Evolutionary conservation across 2,888 invertebrate species (phyloP), one percentile per base, ranked within the genome.

Genomic region (Hirtodrosophila alboralis): DNA sequence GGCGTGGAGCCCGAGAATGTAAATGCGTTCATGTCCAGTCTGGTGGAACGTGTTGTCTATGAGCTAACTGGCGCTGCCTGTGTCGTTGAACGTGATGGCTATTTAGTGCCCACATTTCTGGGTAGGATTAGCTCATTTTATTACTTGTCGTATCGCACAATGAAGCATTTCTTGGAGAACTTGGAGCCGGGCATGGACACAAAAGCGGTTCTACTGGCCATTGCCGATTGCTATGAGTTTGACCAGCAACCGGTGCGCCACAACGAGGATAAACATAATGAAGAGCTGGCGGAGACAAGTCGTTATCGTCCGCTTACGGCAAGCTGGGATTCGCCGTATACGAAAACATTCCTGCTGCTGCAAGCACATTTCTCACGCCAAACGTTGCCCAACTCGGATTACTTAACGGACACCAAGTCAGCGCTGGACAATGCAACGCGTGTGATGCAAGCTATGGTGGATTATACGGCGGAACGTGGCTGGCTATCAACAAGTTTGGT

Each of bases 51-150:
- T 0, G 94, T 96, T 0, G 87, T 98, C 1, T 92, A 93, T 37
- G 93, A 94, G 0, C 91, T 99, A 16, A 91, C 93, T 18, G 91
- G 92, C 3, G 95, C 97, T 0, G 94, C 94, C 67, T 99, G 99
- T 89, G 93, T 93, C 65, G 92, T 96, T 47, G 95, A 95, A 91
- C 95, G 95, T 75, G 91, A 90, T 64, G 80, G 80, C 3, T 63
- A 61, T 34, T 49, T 90, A 14, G 69, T 86, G 54, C 87, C 91
- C 16, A 96, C 96, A 0, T 95, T 97, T 81, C 94, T 96, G 92
- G 99, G 99, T 0, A 93, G 96, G 54, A 96, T 99, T 58, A 95
- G 98, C 0, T 98, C 99, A 0, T 99, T 95, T 90, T 99, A 99
- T 92, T 99, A 99, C 90, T 91, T 99, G 18, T 96, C 96, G 0